Base-by-base conservation (phyloP, 2,888 invertebrate genomes). In the Graphium colonna region DNA sequence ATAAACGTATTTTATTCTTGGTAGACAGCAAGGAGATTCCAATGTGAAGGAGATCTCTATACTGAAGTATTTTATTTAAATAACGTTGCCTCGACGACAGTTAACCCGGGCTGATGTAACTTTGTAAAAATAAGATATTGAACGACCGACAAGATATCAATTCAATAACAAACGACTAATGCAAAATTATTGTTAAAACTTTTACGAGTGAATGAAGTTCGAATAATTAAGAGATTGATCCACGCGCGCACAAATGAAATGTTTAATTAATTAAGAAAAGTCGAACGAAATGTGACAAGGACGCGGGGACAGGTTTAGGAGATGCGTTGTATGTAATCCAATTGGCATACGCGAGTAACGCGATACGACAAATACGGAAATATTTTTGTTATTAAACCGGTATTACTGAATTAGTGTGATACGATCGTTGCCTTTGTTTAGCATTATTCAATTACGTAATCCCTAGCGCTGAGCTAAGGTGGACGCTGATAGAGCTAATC, bases 361-460 rank as follows among this genome's bases (percentile, higher is more conserved):
- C 36, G n/a, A 36, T 33, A 31, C 17, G 33, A 17, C 9, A n/a
- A 45, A 46, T 3, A 46, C 9, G 38, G 38, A 15, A 39, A 38
- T 38, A n/a, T 21, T 21, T 21, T 21, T 2, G 36, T 36, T 7
- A 9, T 12, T n/a, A 10, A 36, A 36, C 36, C 36, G 36, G 12
- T 36, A 13, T 5, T 12, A 36, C 12, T 36, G 4, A n/a, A 33
- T 33, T n/a, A 33, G 33, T 3, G 36, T n/a, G 36, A 36, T 36
- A 13, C 36, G 18, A 15, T 3, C 9, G 12, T 17, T 18, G n/a
- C 16, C 38, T 48, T 43, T 53, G 52, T 53, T 48, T 28, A 26
- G 26, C 13, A 4, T 13, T n/a, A 10, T 3, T 16, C 17, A 47
- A 42, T 53, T 48, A 48, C 48, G 48, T 42, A 53, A 53, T 17